Evolutionary conservation across 1,140 invertebrate genomes (phyloP), one percentile per base, ranked within the genome.

Genomic region (Ceratoteleas bidentatus): DNA sequence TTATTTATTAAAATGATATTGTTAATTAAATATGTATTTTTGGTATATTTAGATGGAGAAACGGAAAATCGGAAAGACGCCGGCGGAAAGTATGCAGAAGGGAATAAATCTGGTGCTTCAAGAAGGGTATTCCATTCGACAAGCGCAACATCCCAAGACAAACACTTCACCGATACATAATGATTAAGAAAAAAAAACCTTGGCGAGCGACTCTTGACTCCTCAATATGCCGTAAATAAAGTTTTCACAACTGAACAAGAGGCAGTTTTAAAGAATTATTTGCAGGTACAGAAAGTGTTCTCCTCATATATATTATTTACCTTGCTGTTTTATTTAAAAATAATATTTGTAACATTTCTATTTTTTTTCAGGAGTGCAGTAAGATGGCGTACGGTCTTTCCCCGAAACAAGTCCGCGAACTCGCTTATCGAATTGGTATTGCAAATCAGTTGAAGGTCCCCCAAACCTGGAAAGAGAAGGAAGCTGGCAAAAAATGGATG

Each of bases 31-130:
- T 14, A 49, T 6, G 6, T 49, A 49, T 13, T n/a, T 11, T 49
- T n/a, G 0, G 10, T 49, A 5, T 13, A 11, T 49, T 70, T 93
- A 57, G 65, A 68, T 68, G 65, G 40, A 56, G 43, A 45, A 45
- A 36, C 65, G 43, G 8, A 70, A 70, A 70, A 52, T 70, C 53
- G 69, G 57, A 54, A 62, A 62, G 53, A 72, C 58, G 13, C 54
- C 57, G 8, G 69, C 57, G n/a, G 38, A 72, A 14, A 36, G 0
- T 8, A 72, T 72, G 58, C 47, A 62, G 43, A 10, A 7, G 15
- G 69, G 38, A 32, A 36, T 72, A 16, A 72, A 72, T 24, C 15
- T 72, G 33, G 69, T 72, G 6, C 13, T 62, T 36, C 16, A 54
- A 60, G 57, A 70, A 53, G 24, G 52, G 9, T 70, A 61, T 52